Evolutionary conservation across 2,113 vertebrate species (phyloP).

Genomic region (Grammomys dolichurus): DNA sequence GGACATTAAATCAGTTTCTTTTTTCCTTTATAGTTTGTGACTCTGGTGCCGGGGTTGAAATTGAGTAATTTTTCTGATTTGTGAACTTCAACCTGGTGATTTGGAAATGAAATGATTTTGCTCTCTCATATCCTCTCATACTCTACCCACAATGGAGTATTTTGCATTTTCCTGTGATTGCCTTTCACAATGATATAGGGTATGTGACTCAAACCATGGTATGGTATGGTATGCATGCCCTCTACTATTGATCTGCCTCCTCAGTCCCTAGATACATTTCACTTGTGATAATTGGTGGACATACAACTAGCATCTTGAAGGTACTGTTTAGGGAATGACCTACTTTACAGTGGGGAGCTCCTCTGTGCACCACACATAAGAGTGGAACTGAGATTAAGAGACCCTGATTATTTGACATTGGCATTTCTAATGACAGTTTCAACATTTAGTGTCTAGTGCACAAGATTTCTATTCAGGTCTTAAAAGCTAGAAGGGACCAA

Average conservation of each 20-base stretch:
- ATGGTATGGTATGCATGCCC: neutral
- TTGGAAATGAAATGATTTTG: neutral
- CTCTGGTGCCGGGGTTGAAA: neutral
- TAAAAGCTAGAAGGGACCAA: neutral
- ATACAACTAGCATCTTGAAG: neutral
- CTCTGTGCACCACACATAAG: neutral
- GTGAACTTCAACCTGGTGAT: neutral
- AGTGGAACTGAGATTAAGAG: neutral
- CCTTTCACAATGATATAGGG: neutral
- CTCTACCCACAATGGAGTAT: accelerated
- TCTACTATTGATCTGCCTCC: neutral
- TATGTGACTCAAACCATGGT: neutral
- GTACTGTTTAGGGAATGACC: neutral
- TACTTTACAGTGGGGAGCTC: accelerated
- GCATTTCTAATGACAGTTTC: neutral
- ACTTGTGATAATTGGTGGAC: neutral
- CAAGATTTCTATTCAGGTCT: neutral
- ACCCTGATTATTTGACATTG: neutral
- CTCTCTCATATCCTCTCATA: accelerated
- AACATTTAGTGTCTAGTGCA: neutral
- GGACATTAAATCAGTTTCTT: neutral
- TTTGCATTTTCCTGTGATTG: neutral
- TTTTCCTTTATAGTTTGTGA: neutral
- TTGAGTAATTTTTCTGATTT: neutral
- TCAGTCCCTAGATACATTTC: neutral